phyloP scores from a whole-genome alignment of 2,888 invertebrate species.

The Pachycephus smyrnensis region DNA sequence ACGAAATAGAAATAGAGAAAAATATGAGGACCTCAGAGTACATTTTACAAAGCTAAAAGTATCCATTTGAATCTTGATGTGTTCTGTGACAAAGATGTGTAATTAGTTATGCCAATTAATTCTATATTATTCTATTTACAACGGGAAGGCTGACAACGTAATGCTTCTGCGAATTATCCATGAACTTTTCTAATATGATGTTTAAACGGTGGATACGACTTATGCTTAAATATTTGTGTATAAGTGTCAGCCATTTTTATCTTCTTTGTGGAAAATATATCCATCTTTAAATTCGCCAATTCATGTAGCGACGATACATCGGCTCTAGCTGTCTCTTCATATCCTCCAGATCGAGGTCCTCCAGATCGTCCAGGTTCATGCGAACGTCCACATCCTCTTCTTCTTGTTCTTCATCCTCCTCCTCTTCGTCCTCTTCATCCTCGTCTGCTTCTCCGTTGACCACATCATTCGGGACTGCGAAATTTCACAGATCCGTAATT shows the following conservation, averaged over 20 bases:
- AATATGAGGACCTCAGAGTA: not conserved
- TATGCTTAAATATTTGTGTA: not conserved
- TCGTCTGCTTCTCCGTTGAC: not conserved
- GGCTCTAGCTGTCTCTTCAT: constrained; percentile 48
- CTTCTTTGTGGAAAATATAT: not conserved
- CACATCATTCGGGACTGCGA: constrained; percentile 33
- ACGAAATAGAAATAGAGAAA: not conserved
- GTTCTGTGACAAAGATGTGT: not conserved
- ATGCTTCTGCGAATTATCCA: not conserved
- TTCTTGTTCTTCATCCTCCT: not conserved
- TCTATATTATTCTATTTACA: not conserved
- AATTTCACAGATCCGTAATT: constrained; percentile 18
- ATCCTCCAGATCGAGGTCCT: constrained; percentile 34
- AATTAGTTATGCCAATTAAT: not conserved
- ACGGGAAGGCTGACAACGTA: not conserved
- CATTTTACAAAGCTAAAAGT: not conserved
- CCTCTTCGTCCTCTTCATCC: not conserved
- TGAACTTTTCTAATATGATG: not conserved
- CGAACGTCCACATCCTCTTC: not conserved
- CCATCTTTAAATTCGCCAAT: constrained; percentile 50
- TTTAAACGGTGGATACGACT: not conserved
- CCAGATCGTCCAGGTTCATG: not conserved
- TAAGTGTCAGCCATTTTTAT: not conserved
- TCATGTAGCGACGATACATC: constrained; percentile 53
- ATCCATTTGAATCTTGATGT: not conserved